Base-by-base conservation (phyloP, 2,888 invertebrate species). In the Rhamphomyia laevipes region DNA sequence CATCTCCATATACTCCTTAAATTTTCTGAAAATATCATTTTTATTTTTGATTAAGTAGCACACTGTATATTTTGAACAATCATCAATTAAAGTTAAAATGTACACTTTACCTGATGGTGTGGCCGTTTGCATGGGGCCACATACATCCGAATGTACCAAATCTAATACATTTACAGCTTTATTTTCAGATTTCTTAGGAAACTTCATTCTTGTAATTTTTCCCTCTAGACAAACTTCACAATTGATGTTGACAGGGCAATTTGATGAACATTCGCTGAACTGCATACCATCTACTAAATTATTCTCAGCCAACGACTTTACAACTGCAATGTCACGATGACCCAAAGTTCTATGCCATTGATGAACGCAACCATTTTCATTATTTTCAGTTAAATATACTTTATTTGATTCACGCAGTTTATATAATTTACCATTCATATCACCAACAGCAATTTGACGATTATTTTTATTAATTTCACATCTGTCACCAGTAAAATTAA, bases 21-120 rank as follows among this genome's bases (percentile, higher is more conserved):
- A n/a, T n/a, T n/a, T n/a, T n/a, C n/a, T n/a, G 18, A 57, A 44
- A 17, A 47, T 55, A 45, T 61, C 57, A 3, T 52, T 56, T 49
- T 61, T 61, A 18, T 58, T 31, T 37, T 47, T 45, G 9, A 63
- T 15, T 1, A 63, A 42, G 49, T 55, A 59, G 38, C 62, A 48
- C 1, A 46, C 43, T 17, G 58, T 58, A 47, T 53, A 63, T 31
- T 57, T 52, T 16, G 59, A 60, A 50, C 48, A 63, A 49, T 65
- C 63, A 45, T 65, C 62, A 5, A 61, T 62, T 44, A 65, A 51
- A 0, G 60, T 63, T 9, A 63, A 13, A 3, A 61, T 41, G 48
- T 60, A 62, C 31, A 56, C 51, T 37, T 58, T 58, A 17, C 55
- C 55, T 16, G 58, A 50, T 30, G 53, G 53, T 3, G 61, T 57